Evolutionary conservation across 2,888 invertebrate genomes (phyloP), one percentile per base, ranked within the genome.

Genomic region (Spodoptera exigua): DNA sequence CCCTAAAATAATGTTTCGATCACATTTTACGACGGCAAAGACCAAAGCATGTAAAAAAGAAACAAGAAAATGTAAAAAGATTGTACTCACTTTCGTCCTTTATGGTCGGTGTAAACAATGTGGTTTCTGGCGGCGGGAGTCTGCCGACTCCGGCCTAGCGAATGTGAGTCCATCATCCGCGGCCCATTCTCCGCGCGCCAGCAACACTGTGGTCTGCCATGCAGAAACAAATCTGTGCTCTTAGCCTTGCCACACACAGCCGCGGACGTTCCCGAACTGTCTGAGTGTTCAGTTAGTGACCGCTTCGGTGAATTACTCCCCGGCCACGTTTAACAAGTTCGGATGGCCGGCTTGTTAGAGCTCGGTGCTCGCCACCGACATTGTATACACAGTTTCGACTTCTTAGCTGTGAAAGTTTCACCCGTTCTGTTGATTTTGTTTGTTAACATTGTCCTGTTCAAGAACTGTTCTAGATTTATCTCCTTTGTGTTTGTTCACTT

Each of bases 91-190:
- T 94, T 94, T 73, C 94, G 86, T 66, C 94, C 94, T 74, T 94
- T 94, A 65, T 94, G 94, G 69, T 94, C 94, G 36, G 94, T 94
- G 80, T 94, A 94, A 76, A 94, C 91, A 70, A 94, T 94, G 72
- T 94, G 94, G 75, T 94, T 94, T 53, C 94, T 89, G 2, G 90
- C 88, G n/a, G 93, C 86, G 2, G 91, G 91, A 27, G 88, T 82
- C 61, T 89, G 92, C 44, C 90, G 86, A 55, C 70, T 80, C 52
- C 90, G 84, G 59, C 86, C 89, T 61, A 92, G 74, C 43, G 91
- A 88, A 64, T 89, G 89, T 36, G 91, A 72, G 71, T 93, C 94
- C 91, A 94, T 93, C 78, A 76, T 79, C 76, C 76, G 72, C 64
- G 61, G 43, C 34, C 65, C 82, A 79, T 81, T 65, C 78, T 61